Evolutionary conservation across 64 coral and sea anemone genomes (phyloP).

Genomic region (Montipora cactus): DNA sequence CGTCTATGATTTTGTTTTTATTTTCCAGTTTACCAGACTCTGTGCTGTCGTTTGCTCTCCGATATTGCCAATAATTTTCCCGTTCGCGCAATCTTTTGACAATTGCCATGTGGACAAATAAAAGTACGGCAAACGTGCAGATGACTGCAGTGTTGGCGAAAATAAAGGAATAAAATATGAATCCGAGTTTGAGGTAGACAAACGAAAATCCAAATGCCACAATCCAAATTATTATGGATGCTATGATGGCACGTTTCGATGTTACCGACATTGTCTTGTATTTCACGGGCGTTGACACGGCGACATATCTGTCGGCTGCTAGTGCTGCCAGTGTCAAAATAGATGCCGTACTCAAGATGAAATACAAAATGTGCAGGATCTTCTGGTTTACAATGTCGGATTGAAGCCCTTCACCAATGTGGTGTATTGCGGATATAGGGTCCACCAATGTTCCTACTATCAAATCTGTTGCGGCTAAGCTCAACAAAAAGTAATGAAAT

Average conservation of each 20-base stretch:
- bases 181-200: conserved; percentile 72
- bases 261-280: conserved; percentile 69
- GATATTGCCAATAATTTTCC: conserved; percentile 33
- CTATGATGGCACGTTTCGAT: conserved; percentile 53
- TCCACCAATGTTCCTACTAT: conserved; percentile 77
- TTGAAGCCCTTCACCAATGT: conserved; percentile 65
- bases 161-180: conserved; percentile 71
- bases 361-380: conserved; percentile 60
- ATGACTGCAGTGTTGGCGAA: conserved; percentile 76
- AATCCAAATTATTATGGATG: conserved; percentile 57
- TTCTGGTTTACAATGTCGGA: conserved; percentile 30
- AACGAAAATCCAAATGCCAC: conserved; percentile 45
- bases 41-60: not conserved
- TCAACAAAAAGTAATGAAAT: conserved; percentile 75
- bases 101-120: conserved; percentile 74
- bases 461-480: conserved; percentile 72
- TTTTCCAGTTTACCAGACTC: not conserved
- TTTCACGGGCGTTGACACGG: conserved; percentile 60
- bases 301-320: conserved; percentile 72
- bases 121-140: conserved; percentile 73
- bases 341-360: conserved; percentile 72
- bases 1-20: conserved; percentile 12
- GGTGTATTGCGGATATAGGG: conserved; percentile 57
- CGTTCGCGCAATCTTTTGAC: conserved; percentile 44
- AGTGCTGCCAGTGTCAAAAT: conserved; percentile 66